phyloP scores from a whole-genome alignment of 2,888 invertebrate genomes.

The Luffia ferchaultella region DNA sequence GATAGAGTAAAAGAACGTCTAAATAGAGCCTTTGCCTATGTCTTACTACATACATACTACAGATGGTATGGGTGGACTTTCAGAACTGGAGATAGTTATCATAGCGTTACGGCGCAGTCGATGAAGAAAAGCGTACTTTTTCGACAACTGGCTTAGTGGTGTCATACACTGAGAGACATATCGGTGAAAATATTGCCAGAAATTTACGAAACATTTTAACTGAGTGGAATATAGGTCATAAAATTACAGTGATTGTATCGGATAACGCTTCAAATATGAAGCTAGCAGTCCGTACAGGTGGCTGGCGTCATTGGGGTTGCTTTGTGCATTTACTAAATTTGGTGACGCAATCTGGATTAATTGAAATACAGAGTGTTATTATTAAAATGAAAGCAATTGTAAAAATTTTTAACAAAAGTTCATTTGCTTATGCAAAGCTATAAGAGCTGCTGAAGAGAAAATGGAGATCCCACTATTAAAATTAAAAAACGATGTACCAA shows the following conservation, averaged over 20 bases:
- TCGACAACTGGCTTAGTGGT: neutral
- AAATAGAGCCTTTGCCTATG: neutral
- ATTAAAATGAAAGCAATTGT: slow-evolving; percentile 1
- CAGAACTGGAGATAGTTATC: neutral
- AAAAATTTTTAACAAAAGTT: slow-evolving; percentile 1
- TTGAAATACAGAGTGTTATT: slow-evolving; percentile 1
- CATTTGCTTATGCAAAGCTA: neutral
- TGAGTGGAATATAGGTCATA: neutral
- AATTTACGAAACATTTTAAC: neutral
- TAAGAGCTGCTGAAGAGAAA: neutral
- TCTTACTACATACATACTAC: neutral
- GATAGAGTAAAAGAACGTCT: neutral
- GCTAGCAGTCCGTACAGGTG: slow-evolving; percentile 8
- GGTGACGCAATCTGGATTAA: slow-evolving; percentile 6
- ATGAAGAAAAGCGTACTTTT: neutral
- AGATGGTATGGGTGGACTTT: neutral
- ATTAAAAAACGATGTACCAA: slow-evolving; percentile 3
- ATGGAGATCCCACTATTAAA: neutral
- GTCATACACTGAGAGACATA: too few species aligned
- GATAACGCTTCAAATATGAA: slow-evolving; percentile 13
- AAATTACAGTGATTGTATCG: slow-evolving; percentile 1
- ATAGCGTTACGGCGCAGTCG: neutral
- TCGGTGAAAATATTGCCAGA: neutral
- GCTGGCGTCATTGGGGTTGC: slow-evolving; percentile 9
- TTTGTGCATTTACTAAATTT: slow-evolving; percentile 13